These are phyloP conservation scores for Caenorhabditis sp. DNA, from an alignment of 2,888 invertebrate species.

Conservation along the genomic window DNA sequence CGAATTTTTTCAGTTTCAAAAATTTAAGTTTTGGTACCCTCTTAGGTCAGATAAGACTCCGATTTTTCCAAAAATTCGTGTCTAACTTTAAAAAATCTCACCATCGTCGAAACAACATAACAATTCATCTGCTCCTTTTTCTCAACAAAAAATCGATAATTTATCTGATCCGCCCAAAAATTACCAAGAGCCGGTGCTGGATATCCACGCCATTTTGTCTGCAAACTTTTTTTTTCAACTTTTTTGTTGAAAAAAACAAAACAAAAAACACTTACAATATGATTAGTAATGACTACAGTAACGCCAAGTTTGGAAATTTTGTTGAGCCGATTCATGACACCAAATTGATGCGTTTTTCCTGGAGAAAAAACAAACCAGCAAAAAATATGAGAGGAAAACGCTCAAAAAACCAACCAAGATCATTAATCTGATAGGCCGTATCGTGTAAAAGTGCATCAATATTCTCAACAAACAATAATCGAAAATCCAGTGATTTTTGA, in stretches of 20 bases:
- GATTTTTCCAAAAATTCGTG: too few relatives aligned
- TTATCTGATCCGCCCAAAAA: conserved; percentile 24
- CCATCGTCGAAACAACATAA: conserved; percentile 9
- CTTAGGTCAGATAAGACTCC: too few relatives aligned
- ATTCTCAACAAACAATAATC: conserved; percentile 23
- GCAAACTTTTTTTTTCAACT: too few relatives aligned
- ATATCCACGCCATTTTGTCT: conserved; percentile 27
- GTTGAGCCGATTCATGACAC: conserved; percentile 5
- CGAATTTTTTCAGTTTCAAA: too few relatives aligned
- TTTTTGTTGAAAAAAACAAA: too few relatives aligned
- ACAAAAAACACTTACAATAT: conserved; percentile 23
- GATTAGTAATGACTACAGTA: conserved; percentile 39
- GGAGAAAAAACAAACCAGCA: neutral
- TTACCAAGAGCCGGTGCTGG: conserved; percentile 31
- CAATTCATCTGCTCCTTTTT: conserved; percentile 6
- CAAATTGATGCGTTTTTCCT: conserved; percentile 15
- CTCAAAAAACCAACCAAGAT: neutral
- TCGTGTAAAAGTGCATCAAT: conserved; percentile 35
- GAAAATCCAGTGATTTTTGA: conserved; percentile 2
- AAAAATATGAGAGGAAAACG: neutral
- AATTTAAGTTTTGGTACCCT: too few relatives aligned
- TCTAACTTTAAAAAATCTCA: neutral
- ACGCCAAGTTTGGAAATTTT: conserved; percentile 14
- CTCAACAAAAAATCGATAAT: conserved; percentile 28
- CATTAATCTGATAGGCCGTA: conserved; percentile 12